Evolutionary conservation across 2,113 vertebrate genomes (phyloP).

Genomic region (Alces alces): DNA sequence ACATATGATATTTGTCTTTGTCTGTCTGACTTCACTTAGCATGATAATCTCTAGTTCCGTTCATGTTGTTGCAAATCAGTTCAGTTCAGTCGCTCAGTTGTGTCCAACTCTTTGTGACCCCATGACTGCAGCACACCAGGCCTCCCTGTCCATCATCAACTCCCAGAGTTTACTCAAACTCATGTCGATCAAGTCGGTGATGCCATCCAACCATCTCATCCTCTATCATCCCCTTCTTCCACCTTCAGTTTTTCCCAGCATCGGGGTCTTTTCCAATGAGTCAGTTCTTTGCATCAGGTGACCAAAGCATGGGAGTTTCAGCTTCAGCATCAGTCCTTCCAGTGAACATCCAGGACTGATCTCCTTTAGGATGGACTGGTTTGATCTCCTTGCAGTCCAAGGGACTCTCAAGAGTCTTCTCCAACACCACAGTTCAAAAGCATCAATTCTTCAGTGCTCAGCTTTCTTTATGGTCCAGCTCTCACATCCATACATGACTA

Average conservation of each 20-base stretch:
- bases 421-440: not conserved
- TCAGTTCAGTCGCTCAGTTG: fast-evolving
- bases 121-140: not conserved
- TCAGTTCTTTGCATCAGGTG: not conserved
- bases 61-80: not conserved
- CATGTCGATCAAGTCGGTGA: not conserved
- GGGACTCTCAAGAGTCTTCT: not conserved
- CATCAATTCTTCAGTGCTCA: fast-evolving
- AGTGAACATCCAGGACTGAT: not conserved
- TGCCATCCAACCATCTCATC: not conserved
- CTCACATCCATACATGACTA: not conserved
- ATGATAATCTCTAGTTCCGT: not conserved
- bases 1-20: not conserved
- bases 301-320: not conserved
- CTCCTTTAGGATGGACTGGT: not conserved
- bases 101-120: not conserved
- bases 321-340: not conserved
- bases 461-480: not conserved
- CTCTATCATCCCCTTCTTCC: not conserved
- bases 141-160: not conserved
- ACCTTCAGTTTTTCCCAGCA: not conserved
- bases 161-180: not conserved
- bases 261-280: not conserved
- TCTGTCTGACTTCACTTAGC: not conserved
- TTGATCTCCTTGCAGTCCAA: not conserved